These are phyloP conservation scores for Sebastiscus tertius DNA, from an alignment of 2,797 vertebrate species.

Conservation along the genomic window DNA sequence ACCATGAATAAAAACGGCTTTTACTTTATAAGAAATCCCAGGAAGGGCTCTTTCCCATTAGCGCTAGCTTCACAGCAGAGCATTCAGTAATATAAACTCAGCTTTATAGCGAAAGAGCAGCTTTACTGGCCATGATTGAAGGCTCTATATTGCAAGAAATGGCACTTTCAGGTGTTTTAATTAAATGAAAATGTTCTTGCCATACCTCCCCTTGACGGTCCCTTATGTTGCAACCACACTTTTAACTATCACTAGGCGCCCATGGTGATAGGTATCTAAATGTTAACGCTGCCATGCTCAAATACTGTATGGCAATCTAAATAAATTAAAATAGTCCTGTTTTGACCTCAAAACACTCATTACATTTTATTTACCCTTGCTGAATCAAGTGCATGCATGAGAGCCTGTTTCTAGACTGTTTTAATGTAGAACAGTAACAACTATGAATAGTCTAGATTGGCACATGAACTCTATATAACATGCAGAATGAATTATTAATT, in stretches of 20 bases:
- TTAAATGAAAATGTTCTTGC: background rate
- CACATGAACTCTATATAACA: background rate
- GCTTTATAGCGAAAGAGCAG: background rate
- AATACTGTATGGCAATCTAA: background rate
- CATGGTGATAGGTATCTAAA: background rate
- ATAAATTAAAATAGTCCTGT: background rate
- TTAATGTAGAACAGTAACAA: background rate
- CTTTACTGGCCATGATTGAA: background rate
- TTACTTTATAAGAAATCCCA: background rate
- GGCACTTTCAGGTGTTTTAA: background rate
- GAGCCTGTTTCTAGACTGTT: background rate
- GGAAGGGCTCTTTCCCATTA: accelerated
- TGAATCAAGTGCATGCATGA: background rate
- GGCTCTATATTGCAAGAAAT: background rate
- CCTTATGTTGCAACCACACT: background rate
- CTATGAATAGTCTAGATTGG: background rate
- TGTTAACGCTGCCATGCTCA: background rate
- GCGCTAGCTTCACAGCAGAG: background rate
- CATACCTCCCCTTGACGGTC: background rate
- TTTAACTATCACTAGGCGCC: background rate
- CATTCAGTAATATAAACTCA: background rate
- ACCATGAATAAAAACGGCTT: background rate
- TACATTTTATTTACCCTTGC: background rate
- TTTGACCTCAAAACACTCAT: background rate
- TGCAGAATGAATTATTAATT: background rate